These are phyloP conservation scores for Coenobita brevimanus DNA, from an alignment of 1,140 invertebrate species.

Conservation along the genomic window DNA sequence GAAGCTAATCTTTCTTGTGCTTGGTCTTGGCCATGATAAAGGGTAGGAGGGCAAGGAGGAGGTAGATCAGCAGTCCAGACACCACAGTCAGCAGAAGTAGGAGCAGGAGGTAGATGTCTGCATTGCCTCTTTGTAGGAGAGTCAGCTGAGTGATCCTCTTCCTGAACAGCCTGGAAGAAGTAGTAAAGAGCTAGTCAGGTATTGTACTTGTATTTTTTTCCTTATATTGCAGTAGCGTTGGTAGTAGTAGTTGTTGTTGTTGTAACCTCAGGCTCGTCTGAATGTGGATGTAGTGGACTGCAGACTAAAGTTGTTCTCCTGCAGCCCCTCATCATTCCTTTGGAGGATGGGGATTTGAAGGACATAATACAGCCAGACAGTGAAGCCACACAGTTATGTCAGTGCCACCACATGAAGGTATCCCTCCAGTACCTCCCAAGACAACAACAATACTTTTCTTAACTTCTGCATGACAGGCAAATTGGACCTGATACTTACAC, in stretches of 20 bases:
- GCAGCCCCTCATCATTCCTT: too few relatives aligned
- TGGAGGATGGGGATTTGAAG: not conserved
- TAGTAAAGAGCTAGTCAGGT: too few relatives aligned
- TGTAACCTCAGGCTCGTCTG: too few relatives aligned
- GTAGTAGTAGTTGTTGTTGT: too few relatives aligned
- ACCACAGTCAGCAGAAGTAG: slow-evolving; percentile 24
- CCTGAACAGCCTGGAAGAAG: too few relatives aligned
- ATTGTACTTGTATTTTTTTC: too few relatives aligned
- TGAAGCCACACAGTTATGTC: not conserved
- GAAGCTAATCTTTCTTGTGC: not conserved
- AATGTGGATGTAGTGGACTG: too few relatives aligned
- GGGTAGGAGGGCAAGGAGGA: not conserved
- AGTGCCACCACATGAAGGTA: not conserved
- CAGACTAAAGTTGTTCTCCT: too few relatives aligned
- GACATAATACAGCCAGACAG: not conserved
- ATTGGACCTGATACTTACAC: slow-evolving; percentile 1
- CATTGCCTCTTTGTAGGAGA: slow-evolving; percentile 38
- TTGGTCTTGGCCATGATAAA: slow-evolving; percentile 29
- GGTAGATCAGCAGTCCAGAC: not conserved
- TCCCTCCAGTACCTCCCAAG: too few relatives aligned
- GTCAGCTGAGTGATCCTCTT: not conserved
- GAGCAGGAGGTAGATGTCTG: slow-evolving; percentile 40
- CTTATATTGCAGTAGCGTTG: too few relatives aligned
- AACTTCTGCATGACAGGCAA: too few relatives aligned
- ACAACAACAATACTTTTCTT: too few relatives aligned